Base-by-base conservation (phyloP, 2,888 invertebrate species). In the Meganola albula region DNA sequence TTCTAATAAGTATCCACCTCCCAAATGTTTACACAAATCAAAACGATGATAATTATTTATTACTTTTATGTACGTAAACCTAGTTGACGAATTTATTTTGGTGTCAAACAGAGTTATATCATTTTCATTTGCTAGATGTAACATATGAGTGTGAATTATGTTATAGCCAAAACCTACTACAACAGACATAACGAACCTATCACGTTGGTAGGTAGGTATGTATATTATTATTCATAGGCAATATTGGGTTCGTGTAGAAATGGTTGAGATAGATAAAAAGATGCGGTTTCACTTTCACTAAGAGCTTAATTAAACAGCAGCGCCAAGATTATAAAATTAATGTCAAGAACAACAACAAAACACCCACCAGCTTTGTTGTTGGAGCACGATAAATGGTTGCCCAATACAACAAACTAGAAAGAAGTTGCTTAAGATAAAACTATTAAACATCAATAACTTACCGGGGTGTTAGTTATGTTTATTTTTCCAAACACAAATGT, bases 391-490 rank as follows among this genome's bases (percentile, higher is more conserved):
- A 31, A 21, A 25, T 24, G 34, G 29, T 32, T 31, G 24, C 31
- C 28, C 31, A 37, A 34, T 40, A 54, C 33, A 29, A 30, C 36
- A 39, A 41, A 46, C 54, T 59, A 58, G 51, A 47, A 49, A 55
- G 56, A 53, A 53, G 48, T 50, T 37, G 24, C 11, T 16, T 10
- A 10, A 27, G n/a, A 44, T 31, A 52, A n/a, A 25, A 44, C 45
- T 54, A n/a, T 44, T 44, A 45, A 58, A 55, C 53, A 54, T 55
- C 51, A 54, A 61, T 69, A 69, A 79, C 84, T 82, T 68, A 84
- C 84, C 73, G 74, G 64, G 74, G 69, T 67, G 68, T 57, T n/a
- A n/a, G n/a, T n/a, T 74, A 73, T 80, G 74, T 82, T 78, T 82
- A 73, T 77, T 72, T 78, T 75, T 73, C 69, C 63, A 60, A 63